Evolutionary conservation across 2,797 vertebrate genomes (phyloP), one percentile per base, ranked within the genome.

Genomic region (Eospalax fontanierii): DNA sequence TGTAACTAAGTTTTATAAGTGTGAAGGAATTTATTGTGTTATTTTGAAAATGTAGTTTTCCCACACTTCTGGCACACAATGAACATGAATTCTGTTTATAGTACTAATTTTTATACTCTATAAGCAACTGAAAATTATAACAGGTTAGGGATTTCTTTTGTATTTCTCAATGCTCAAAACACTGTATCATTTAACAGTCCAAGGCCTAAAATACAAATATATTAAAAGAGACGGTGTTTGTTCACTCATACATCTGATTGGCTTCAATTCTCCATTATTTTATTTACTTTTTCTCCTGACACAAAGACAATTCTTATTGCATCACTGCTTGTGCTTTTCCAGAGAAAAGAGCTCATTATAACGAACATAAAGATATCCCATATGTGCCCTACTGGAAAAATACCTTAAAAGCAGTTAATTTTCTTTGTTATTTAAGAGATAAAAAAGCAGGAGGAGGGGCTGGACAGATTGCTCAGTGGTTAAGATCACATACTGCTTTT

Each of bases 201-300:
- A n/a, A 63, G 10, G 4, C 2, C 70, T 59, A 21, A 50, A 33
- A 43, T 75, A 71, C 71, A 11, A 86, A 85, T 74, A 83, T 9
- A 11, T 93, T 74, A 74, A 2, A 54, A 3, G 70, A 40, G 35
- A 82, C 3, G 85, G 43, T 68, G 1, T 12, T 59, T 6, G 80
- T 84, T 78, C 30, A 88, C 19, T 93, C 90, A 88, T 76, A 85
- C 4, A 21, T 28, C 73, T 74, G 79, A 19, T 94, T 63, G 2
- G 9, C 21, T 30, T 87, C 10, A 84, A 3, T 66, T 81, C 4
- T 54, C 38, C 15, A 87, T 76, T 89, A 89, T 10, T 4, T 24
- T 79, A 10, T 71, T 90, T 82, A 46, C 5, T 10, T 89, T 19
- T 6, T 86, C 28, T 88, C 5, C 4, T 21, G 26, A 1, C 66